Evolutionary conservation across 2,888 invertebrate species (phyloP).

Genomic region (Nezara viridula): DNA sequence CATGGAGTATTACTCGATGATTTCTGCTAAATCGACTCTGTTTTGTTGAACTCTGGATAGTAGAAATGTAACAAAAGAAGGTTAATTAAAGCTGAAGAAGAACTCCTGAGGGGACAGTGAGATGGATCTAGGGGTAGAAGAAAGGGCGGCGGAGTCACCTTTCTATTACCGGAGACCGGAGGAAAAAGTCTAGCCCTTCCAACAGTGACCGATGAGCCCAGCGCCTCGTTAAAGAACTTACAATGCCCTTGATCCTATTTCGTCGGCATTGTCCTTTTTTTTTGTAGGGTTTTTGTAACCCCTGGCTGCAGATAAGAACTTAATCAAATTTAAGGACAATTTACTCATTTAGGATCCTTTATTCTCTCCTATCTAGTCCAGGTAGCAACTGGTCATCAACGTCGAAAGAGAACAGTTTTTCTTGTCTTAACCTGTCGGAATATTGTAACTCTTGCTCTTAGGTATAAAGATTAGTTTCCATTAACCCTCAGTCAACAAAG

Average conservation of each 20-base stretch:
- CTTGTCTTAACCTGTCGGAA: too few relatives aligned
- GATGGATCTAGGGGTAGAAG: not conserved
- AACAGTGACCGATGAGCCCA: slow-evolving; percentile 20
- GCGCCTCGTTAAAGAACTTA: slow-evolving; percentile 22
- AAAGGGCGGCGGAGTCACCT: not conserved
- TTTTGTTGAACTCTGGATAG: not conserved
- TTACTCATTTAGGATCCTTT: not conserved
- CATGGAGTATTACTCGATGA: not conserved
- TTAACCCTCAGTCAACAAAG: too few relatives aligned
- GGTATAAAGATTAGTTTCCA: too few relatives aligned
- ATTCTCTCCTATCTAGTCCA: not conserved
- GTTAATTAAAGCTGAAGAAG: slow-evolving; percentile 25
- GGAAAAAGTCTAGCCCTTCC: not conserved
- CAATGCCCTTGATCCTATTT: slow-evolving; percentile 25
- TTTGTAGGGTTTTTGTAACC: not conserved
- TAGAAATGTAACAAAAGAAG: slow-evolving; percentile 6
- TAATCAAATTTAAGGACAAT: slow-evolving; percentile 17
- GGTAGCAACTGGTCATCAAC: not conserved
- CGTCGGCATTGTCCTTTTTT: slow-evolving; percentile 24
- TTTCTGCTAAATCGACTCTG: slow-evolving; percentile 6
- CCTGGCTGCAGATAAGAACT: not conserved
- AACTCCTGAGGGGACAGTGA: not conserved
- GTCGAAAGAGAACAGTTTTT: not conserved
- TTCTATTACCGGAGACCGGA: slow-evolving; percentile 12
- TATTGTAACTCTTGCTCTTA: too few relatives aligned